These are phyloP conservation scores for Sialia sialis DNA, from an alignment of 2,113 vertebrate species.

Conservation along the genomic window DNA sequence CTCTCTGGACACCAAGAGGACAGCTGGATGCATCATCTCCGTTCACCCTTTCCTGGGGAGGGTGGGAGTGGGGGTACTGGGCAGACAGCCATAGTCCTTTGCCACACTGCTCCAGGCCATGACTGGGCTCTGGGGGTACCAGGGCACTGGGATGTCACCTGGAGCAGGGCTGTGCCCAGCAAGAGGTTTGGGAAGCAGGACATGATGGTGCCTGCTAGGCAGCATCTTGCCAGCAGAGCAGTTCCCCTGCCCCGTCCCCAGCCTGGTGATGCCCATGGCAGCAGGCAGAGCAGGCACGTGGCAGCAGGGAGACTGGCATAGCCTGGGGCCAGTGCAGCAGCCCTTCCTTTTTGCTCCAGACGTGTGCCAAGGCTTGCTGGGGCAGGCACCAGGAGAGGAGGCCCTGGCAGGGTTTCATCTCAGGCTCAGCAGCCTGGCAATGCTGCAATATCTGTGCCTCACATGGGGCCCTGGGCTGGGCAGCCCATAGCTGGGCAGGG, in stretches of 20 bases:
- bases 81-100: neutral
- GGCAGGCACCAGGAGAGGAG: neutral
- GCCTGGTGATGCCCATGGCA: neutral
- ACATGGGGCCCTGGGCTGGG: fast-evolving
- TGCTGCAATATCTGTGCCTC: neutral
- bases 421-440: neutral
- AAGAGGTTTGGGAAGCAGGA: neutral
- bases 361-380: slow-evolving; percentile 39
- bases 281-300: neutral
- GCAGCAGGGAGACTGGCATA: neutral
- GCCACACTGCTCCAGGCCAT: neutral
- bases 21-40: neutral
- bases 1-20: neutral
- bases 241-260: fast-evolving
- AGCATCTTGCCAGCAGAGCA: neutral
- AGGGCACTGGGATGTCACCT: neutral
- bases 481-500: neutral
- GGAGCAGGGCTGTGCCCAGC: neutral
- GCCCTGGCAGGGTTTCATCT: slow-evolving; percentile 17
- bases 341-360: slow-evolving; percentile 7
- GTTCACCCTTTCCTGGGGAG: neutral
- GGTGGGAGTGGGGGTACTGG: fast-evolving
- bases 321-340: fast-evolving
- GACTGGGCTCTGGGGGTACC: neutral
- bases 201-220: neutral